phyloP scores from a whole-genome alignment of 35 echinoderm and acorn worm species.

The Diadema setosum region DNA sequence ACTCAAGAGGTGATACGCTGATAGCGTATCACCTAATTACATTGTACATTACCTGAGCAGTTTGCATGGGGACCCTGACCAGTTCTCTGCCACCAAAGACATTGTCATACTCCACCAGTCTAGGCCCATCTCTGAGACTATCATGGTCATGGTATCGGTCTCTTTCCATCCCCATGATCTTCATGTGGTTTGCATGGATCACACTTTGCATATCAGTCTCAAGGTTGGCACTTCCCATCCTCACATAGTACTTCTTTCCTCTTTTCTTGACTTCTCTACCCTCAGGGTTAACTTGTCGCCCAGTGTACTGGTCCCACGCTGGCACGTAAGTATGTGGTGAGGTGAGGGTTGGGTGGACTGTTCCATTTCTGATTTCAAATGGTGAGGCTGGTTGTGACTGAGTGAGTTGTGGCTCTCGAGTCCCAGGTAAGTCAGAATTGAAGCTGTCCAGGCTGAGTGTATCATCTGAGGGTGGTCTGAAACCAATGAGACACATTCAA shows the following conservation, averaged over 20 bases:
- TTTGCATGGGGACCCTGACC: not conserved
- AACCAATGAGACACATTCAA: not conserved
- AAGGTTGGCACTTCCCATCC: not conserved
- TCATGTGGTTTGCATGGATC: not conserved
- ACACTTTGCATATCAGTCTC: not conserved
- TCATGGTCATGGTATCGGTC: not conserved
- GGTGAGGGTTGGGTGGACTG: not conserved
- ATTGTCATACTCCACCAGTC: not conserved
- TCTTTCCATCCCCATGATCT: not conserved
- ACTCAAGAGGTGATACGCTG: too few relatives aligned
- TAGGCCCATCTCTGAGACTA: not conserved
- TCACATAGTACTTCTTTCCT: conserved; percentile 25
- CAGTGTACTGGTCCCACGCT: conserved; percentile 18
- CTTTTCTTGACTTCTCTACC: not conserved
- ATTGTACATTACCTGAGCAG: too few relatives aligned
- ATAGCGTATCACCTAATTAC: too few relatives aligned
- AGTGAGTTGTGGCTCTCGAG: not conserved
- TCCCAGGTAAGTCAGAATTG: not conserved
- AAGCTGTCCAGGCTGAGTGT: not conserved
- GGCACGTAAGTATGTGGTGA: not conserved
- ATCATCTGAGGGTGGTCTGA: not conserved
- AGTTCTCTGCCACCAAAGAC: not conserved
- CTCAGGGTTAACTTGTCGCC: not conserved
- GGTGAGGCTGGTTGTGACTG: not conserved
- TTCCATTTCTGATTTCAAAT: not conserved